Percentiles rank a stretch among this genome's conserved stretches.
phyloP scores from a whole-genome alignment of 2,888 invertebrate genomes.

The Clistopyga incitator region DNA sequence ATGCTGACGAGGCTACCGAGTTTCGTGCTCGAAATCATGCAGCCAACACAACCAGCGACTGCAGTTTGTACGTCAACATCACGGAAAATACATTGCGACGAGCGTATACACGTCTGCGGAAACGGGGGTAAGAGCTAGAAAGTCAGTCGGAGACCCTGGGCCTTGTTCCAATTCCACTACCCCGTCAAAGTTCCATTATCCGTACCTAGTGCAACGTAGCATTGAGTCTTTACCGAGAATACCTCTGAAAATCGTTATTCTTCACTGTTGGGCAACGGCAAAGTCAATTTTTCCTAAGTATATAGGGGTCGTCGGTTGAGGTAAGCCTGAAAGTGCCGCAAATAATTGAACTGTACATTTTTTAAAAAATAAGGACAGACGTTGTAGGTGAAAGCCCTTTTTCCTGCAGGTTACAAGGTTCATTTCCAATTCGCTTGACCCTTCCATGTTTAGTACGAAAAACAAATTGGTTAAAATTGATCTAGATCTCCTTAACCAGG shows the following conservation, averaged over 20 bases:
- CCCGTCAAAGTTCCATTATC: slow-evolving; percentile 69
- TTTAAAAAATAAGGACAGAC: neutral
- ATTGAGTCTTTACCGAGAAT: neutral
- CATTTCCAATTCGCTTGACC: neutral
- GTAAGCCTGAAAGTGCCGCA: too few relatives aligned
- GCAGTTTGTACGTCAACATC: slow-evolving; percentile 8
- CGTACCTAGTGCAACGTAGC: neutral
- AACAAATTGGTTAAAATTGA: too few relatives aligned
- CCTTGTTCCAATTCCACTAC: slow-evolving; percentile 69
- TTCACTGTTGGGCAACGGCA: neutral
- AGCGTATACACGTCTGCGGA: neutral
- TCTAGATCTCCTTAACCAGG: neutral
- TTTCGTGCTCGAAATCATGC: neutral
- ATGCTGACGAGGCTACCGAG: neutral
- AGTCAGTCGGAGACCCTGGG: slow-evolving; percentile 38
- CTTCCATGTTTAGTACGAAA: neutral
- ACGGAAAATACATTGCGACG: neutral
- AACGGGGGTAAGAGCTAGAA: slow-evolving; percentile 31
- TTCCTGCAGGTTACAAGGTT: neutral
- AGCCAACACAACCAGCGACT: too few relatives aligned
- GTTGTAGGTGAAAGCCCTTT: neutral
- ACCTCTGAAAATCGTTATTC: slow-evolving; percentile 6
- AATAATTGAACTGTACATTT: too few relatives aligned
- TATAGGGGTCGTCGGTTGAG: too few relatives aligned
- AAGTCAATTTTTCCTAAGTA: too few relatives aligned